Evolutionary conservation across 2,113 vertebrate genomes (phyloP).

Genomic region (Leucoraja erinaceus): DNA sequence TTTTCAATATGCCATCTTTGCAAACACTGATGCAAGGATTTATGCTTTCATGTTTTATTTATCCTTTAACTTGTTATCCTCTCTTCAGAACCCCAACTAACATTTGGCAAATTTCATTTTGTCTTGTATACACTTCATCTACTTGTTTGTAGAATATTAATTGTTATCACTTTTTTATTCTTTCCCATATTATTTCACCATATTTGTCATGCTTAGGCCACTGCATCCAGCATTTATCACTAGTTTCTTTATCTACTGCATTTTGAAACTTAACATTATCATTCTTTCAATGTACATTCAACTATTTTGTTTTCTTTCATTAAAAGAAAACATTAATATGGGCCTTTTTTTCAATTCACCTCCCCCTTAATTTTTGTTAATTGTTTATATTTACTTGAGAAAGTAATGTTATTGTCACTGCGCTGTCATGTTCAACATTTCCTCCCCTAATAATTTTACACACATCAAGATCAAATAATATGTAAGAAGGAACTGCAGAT

Average conservation of each 20-base stretch:
- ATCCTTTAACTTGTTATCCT: not conserved
- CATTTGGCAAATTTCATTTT: not conserved
- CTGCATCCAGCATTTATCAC: not conserved
- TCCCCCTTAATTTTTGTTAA: not conserved
- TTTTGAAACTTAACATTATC: not conserved
- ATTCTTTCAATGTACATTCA: not conserved
- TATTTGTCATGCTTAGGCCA: not conserved
- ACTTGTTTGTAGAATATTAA: not conserved
- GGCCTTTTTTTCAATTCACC: not conserved
- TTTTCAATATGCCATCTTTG: not conserved
- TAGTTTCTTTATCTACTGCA: not conserved
- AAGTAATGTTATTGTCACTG: not conserved
- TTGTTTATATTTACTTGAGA: too few relatives aligned
- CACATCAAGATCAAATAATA: not conserved
- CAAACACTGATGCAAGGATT: not conserved
- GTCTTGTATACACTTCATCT: not conserved
- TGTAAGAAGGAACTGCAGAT: too few relatives aligned
- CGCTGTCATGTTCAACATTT: not conserved
- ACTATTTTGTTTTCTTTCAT: not conserved
- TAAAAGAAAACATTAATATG: not conserved
- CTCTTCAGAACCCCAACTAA: not conserved
- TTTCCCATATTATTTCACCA: not conserved
- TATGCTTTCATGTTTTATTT: not conserved
- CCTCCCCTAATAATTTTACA: not conserved
- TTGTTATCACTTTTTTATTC: not conserved